These are phyloP conservation scores for Antechinus stuartii DNA, from an alignment of 2,113 vertebrate genomes.

Conservation along the genomic window DNA sequence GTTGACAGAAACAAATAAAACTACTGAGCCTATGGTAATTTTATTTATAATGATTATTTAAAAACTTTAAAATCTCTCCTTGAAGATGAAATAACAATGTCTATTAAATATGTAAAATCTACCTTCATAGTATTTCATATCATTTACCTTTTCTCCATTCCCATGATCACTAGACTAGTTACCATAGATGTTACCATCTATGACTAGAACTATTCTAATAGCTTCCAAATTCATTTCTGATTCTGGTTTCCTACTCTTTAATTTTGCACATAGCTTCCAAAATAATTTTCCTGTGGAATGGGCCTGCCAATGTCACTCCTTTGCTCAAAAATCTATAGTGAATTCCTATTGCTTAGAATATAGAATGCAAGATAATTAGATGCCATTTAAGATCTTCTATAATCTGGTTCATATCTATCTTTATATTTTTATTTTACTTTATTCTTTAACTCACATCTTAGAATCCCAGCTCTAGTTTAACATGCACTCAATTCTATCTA, in stretches of 20 bases:
- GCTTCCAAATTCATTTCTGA: background rate
- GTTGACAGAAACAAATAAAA: background rate
- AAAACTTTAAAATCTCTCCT: background rate
- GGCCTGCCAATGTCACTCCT: background rate
- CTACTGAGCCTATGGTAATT: background rate
- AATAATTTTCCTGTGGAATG: background rate
- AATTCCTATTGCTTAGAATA: background rate
- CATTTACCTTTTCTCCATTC: background rate
- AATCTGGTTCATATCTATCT: background rate
- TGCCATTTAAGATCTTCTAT: background rate
- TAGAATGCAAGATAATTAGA: background rate
- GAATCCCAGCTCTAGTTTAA: background rate
- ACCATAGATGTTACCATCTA: background rate
- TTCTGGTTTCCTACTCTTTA: background rate
- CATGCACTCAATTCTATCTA: background rate
- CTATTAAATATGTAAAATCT: background rate
- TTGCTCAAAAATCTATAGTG: background rate
- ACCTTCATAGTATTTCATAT: background rate
- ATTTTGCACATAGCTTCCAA: background rate
- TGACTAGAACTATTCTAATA: background rate
- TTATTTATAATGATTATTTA: background rate
- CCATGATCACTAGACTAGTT: background rate
- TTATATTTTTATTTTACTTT: background rate
- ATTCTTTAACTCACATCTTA: background rate
- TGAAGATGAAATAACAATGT: conserved; percentile 5